These are phyloP conservation scores for Drosophila tropicalis DNA, from an alignment of 1,140 invertebrate species.

Conservation along the genomic window DNA sequence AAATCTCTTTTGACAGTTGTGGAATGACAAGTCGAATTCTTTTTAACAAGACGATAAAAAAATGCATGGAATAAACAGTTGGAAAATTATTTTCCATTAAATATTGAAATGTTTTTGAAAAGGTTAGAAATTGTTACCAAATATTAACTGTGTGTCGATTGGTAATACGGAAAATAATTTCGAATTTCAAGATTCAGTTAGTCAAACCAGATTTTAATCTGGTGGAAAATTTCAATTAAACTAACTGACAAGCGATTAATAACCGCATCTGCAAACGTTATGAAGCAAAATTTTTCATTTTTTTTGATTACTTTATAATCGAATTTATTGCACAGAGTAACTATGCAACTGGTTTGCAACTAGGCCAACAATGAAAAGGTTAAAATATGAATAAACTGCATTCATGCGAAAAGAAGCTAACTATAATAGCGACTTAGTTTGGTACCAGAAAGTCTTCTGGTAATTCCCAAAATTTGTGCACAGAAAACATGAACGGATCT, in stretches of 20 bases:
- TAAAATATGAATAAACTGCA: not conserved
- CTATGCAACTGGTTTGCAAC: conserved; percentile 1
- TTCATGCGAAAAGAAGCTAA: too few relatives aligned
- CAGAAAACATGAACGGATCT: too few relatives aligned
- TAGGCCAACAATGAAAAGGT: conserved; percentile 6
- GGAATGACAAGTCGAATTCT: too few relatives aligned
- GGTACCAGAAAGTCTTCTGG: too few relatives aligned
- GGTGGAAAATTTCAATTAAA: conserved; percentile 3
- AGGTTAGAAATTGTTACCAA: too few relatives aligned
- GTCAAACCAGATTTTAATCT: not conserved
- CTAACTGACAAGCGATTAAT: conserved; percentile 1
- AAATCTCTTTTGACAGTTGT: too few relatives aligned
- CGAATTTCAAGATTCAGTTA: not conserved
- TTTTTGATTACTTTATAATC: conserved; percentile 7
- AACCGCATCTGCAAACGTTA: conserved; percentile 7
- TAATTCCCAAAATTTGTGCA: too few relatives aligned
- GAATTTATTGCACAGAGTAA: not conserved
- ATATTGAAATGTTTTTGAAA: too few relatives aligned
- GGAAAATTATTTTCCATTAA: too few relatives aligned
- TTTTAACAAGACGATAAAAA: too few relatives aligned
- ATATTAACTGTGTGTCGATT: not conserved
- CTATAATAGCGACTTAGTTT: too few relatives aligned
- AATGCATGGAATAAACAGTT: too few relatives aligned
- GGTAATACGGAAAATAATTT: not conserved
- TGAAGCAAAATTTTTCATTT: not conserved